Conservation (phyloP, 2,888 invertebrate species). For the Lycophotia porphyrea region DNA sequence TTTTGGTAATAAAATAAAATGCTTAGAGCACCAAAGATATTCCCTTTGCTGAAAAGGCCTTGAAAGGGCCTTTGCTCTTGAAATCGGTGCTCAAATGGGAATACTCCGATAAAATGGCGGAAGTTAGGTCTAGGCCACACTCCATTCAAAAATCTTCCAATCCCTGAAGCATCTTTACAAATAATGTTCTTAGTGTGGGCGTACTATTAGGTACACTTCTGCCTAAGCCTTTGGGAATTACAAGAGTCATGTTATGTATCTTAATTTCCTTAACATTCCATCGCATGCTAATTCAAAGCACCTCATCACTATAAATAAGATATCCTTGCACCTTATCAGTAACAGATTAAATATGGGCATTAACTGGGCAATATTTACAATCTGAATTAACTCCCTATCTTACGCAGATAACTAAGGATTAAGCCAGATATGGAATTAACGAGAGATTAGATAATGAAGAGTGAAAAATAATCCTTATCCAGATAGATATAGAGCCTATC, state of each 20-base stretch:
- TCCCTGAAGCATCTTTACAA: no score
- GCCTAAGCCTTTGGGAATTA: neutral
- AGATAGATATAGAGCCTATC: conserved; percentile 27
- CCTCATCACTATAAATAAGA: conserved; percentile 36
- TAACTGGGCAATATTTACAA: conserved; percentile 50
- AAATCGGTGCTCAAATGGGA: no score
- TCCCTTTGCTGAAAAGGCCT: no score
- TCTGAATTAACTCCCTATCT: conserved; percentile 48
- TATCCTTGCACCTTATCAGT: conserved; percentile 44
- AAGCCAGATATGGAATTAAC: conserved; percentile 51
- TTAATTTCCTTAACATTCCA: neutral
- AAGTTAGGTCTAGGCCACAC: no score
- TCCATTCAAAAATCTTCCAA: no score
- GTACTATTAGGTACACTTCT: no score
- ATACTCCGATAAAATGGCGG: no score
- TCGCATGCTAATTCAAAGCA: neutral
- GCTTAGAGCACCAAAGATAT: no score
- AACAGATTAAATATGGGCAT: conserved; percentile 48
- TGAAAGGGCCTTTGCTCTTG: no score
- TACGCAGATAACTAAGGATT: conserved; percentile 43
- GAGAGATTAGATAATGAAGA: conserved; percentile 39
- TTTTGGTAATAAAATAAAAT: no score
- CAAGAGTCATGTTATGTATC: neutral
- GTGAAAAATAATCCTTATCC: conserved; percentile 35
- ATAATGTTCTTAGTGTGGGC: no score